phyloP scores from a whole-genome alignment of 2,888 invertebrate genomes.

The Laothoe populi region DNA sequence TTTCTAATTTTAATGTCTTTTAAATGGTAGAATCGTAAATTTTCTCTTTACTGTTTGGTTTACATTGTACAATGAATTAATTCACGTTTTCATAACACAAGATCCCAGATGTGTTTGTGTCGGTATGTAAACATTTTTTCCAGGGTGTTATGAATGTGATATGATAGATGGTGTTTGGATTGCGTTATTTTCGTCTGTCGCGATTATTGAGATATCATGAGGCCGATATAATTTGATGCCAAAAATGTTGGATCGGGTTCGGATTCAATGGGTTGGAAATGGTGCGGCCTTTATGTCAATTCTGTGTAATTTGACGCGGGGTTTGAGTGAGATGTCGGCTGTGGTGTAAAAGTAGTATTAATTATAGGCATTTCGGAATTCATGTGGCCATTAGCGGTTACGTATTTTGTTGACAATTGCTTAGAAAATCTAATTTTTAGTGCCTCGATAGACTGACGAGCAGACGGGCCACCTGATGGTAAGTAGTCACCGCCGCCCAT shows the following conservation, averaged over 20 bases:
- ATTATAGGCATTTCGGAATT: not conserved
- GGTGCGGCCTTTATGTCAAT: not conserved
- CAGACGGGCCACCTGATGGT: too few relatives aligned
- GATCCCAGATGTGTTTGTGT: slow-evolving; percentile 29
- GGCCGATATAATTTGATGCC: not conserved
- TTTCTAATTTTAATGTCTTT: slow-evolving; percentile 28
- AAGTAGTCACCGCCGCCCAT: too few relatives aligned
- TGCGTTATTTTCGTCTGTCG: slow-evolving; percentile 4
- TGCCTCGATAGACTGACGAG: too few relatives aligned
- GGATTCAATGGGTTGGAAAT: slow-evolving; percentile 10
- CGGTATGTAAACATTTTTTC: slow-evolving; percentile 27
- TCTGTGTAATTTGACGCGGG: slow-evolving; percentile 2
- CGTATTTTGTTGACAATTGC: not conserved
- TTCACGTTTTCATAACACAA: slow-evolving; percentile 19
- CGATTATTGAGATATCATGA: slow-evolving; percentile 3
- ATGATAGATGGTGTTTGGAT: slow-evolving; percentile 18
- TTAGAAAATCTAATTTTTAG: not conserved
- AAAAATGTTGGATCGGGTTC: slow-evolving; percentile 1
- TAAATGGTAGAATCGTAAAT: slow-evolving; percentile 31
- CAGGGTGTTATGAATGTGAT: slow-evolving; percentile 22
- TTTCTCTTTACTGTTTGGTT: slow-evolving; percentile 21
- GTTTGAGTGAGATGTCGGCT: not conserved
- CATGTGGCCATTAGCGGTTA: not conserved
- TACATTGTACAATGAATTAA: slow-evolving; percentile 25
- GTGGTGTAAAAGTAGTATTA: not conserved